These are phyloP conservation scores for Psittacula cyanocephala DNA, from an alignment of 2,113 vertebrate species.

Conservation along the genomic window DNA sequence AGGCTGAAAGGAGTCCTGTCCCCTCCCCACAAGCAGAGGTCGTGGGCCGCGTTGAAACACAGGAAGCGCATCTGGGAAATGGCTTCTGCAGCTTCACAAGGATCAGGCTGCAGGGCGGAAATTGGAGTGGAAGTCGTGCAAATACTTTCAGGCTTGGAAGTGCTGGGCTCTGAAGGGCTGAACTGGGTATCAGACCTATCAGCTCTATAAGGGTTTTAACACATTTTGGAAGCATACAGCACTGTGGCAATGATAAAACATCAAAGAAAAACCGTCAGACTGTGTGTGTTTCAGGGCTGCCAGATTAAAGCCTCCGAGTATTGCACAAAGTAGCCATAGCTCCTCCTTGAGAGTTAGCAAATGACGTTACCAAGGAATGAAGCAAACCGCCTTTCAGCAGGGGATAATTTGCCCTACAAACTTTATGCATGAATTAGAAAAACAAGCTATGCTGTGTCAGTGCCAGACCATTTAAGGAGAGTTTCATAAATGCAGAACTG, in stretches of 20 bases:
- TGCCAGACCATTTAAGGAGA: not conserved
- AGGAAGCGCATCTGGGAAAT: accelerated
- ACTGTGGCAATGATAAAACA: slow-evolving; percentile 5
- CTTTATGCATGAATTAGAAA: slow-evolving; percentile 4
- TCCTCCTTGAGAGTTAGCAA: slow-evolving; percentile 26
- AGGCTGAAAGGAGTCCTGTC: not conserved
- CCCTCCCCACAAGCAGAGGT: not conserved
- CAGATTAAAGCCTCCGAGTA: slow-evolving; percentile 10
- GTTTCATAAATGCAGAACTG: not conserved
- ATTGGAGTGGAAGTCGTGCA: not conserved
- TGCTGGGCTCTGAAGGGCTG: not conserved
- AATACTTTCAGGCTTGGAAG: not conserved
- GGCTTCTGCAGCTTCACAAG: not conserved
- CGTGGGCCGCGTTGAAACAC: not conserved
- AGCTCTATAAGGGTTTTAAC: not conserved
- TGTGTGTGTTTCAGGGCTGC: not conserved
- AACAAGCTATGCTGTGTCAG: not conserved
- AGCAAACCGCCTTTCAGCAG: slow-evolving; percentile 24
- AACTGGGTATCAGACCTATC: not conserved
- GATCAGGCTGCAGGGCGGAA: not conserved
- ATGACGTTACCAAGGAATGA: slow-evolving; percentile 1
- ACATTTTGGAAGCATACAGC: not conserved
- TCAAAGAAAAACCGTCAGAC: not conserved
- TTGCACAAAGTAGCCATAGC: not conserved
- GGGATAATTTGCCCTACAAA: slow-evolving; percentile 42